Evolutionary conservation across 1,140 invertebrate species (phyloP), one percentile per base, ranked within the genome.

Genomic region (Ceratina calcarata): DNA sequence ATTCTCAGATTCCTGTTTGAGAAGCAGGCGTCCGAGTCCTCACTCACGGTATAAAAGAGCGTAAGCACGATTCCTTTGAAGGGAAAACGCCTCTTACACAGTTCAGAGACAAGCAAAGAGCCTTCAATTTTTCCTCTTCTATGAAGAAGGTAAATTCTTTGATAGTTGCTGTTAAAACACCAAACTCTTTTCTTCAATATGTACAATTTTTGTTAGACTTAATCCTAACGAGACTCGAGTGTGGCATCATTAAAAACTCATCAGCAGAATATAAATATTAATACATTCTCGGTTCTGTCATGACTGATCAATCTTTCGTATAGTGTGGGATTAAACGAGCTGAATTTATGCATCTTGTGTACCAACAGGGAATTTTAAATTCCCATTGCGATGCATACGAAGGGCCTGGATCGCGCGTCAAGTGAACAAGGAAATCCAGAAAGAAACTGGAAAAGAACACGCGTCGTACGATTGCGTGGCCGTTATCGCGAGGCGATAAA

Each of bases 1-100:
- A 76, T 76, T 80, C 57, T 75, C 65, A 57, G 49, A 66, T 68
- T 68, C 45, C 72, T 18, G 57, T 10, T 64, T 18, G 78, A 45
- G 49, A 67, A 79, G 32, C 67, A 49, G 32, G 53, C 55, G 53
- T 72, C 55, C 49, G 74, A 74, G 45, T 20, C 45, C 45, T 20
- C 32, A 20, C 12, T 18, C 32, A 0, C 15, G n/a, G 18, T 32
- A 10, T 22, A 15, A 16, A 16, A n/a, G 32, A 20, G 24, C 49
- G 27, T 24, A 15, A 0, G 12, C 16, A 6, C 20, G 32, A 10
- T 20, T 75, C 64, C 73, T 75, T 76, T 68, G 73, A 76, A 12
- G 22, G 49, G 62, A 24, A 60, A 76, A 49, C 53, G 64, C 18
- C 18, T 55, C 67, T 22, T 37, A 20, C 24, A 32, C 45, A 22